A percentile compares a stretch with the other conserved stretches of the same genome.
Conservation (phyloP, 2,888 invertebrate species). For the Lepidonotus clava region DNA sequence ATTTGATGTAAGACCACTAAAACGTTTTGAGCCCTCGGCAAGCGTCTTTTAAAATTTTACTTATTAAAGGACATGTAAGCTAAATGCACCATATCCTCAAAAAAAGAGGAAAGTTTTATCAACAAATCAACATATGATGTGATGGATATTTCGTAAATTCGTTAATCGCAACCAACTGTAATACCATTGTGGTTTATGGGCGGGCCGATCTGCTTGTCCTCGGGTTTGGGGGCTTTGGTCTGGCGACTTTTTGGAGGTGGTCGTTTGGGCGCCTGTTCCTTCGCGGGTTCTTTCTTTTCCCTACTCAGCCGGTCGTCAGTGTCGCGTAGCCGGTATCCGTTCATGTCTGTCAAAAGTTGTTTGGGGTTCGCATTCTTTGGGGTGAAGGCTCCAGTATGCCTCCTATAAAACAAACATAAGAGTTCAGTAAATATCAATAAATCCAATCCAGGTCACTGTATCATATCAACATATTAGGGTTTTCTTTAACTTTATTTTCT, state of each 20-base stretch:
- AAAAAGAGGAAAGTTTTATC: too few relatives aligned
- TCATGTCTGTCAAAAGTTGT: constrained; percentile 81
- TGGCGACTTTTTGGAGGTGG: background rate
- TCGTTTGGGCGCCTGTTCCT: background rate
- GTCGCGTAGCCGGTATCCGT: constrained; percentile 93
- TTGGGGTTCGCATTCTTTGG: constrained; percentile 82
- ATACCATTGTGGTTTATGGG: constrained; percentile 51
- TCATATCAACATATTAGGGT: background rate
- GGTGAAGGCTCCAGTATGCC: constrained; percentile 92
- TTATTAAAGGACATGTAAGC: too few relatives aligned
- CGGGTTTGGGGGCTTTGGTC: background rate
- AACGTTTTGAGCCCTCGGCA: too few relatives aligned
- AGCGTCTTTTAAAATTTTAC: too few relatives aligned
- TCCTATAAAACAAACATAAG: constrained; percentile 77
- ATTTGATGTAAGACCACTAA: too few relatives aligned
- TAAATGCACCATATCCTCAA: too few relatives aligned
- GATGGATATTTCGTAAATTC: too few relatives aligned
- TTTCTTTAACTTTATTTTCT: too few relatives aligned
- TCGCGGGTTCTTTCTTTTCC: constrained; percentile 66
- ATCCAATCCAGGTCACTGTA: background rate
- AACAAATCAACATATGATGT: too few relatives aligned
- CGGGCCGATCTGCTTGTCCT: constrained; percentile 28
- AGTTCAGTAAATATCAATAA: background rate
- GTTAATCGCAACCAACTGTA: too few relatives aligned
- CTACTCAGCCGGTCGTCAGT: constrained; percentile 90